Base-by-base conservation (phyloP, 2,797 vertebrate genomes). In the Astyanax mexicanus region DNA sequence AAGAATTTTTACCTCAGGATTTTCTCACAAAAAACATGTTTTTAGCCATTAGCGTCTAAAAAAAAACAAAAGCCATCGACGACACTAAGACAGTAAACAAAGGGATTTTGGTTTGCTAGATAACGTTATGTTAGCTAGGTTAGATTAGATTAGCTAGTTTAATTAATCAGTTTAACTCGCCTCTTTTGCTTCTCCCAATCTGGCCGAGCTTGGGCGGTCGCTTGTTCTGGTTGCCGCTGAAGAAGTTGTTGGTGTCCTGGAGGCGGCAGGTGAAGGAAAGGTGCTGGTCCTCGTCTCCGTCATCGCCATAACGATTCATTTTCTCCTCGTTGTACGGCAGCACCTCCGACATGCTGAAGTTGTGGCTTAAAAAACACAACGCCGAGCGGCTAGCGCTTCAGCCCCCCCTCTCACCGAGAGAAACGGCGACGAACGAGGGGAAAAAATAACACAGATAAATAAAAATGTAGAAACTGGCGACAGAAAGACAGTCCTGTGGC, bases 171-270 rank as follows among this genome's bases (percentile, higher is more conserved):
- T 19, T 27, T 12, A 62, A 62, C 55, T 54, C 89, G 98, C 97
- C 97, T 91, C 96, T 91, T 93, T 98, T 97, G 96, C 96, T 98
- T 85, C 97, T 88, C 74, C 97, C 97, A 86, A 99, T 99, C 87
- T 99, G 96, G 54, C 96, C 96, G 84, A 98, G 95, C 85, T 99
- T 98, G 79, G 97, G 97, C 58, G 97, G 95, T 83, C 96, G 92
- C 90, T 98, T 99, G 84, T 91, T 95, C 89, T 95, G 95, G 55
- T 94, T 94, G 45, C 91, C 92, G 4, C 87, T 93, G 85, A 97
- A 96, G 92, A 98, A 97, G 92, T 95, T 96, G 92, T 94, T 96
- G 90, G 96, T 95, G 92, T 98, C 97, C 90, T 96, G 96, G 72
- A 97, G 95, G 85, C 96, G 96, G 90, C 97, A 98, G 91, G 96